Percentiles rank a stretch among this genome's conserved stretches.
Conservation (phyloP, 2,113 vertebrate species). For the Lasiurus cinereus region DNA sequence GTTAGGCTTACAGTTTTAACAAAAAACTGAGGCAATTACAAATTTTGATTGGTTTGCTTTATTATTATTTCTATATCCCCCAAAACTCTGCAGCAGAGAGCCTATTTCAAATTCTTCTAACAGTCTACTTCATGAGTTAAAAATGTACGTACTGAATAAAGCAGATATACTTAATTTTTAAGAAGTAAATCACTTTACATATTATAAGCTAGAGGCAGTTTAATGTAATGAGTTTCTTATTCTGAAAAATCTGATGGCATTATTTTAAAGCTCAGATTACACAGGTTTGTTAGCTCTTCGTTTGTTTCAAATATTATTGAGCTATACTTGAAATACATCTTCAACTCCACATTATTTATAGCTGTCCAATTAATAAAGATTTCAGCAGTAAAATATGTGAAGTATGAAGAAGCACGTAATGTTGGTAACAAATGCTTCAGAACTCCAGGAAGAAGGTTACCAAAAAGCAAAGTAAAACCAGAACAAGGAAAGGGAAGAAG, state of each 20-base stretch:
- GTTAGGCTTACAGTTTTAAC: background rate
- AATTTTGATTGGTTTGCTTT: constrained; percentile 31
- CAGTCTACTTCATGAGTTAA: constrained; percentile 12
- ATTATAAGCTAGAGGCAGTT: constrained; percentile 66
- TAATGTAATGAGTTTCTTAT: constrained; percentile 66
- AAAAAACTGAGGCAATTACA: constrained; percentile 8
- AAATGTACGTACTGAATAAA: constrained; percentile 66
- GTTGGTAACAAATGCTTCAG: background rate
- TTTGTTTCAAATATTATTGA: constrained; percentile 51
- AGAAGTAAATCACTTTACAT: constrained; percentile 72
- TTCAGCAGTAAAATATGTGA: background rate
- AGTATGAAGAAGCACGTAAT: constrained; percentile 11
- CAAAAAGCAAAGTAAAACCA: constrained; percentile 68
- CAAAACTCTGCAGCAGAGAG: background rate
- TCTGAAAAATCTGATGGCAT: constrained; percentile 58
- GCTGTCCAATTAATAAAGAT: background rate
- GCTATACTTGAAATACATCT: background rate
- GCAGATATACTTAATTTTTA: constrained; percentile 13
- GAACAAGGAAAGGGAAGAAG: constrained; percentile 63
- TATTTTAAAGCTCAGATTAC: constrained; percentile 61
- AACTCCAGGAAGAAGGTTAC: constrained; percentile 29
- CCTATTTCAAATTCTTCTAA: constrained; percentile 12
- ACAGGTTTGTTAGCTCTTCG: constrained; percentile 65
- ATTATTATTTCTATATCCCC: constrained; percentile 13
- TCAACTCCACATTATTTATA: background rate